Base-by-base conservation (phyloP, 2,888 invertebrate species). In the Carcina quercana region DNA sequence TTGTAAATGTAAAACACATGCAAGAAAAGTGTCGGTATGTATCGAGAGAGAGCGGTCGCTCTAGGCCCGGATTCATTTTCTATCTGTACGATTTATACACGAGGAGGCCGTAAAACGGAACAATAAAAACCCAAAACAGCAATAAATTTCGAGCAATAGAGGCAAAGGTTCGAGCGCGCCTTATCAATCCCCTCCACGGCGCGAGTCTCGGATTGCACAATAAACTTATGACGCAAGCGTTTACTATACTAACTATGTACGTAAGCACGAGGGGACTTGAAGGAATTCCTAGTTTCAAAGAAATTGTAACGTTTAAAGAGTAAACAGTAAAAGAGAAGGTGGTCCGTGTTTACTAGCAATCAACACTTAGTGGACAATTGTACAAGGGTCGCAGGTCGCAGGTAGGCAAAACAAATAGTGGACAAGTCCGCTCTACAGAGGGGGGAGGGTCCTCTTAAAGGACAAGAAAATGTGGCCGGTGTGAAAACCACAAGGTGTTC, bases 121-220 rank as follows among this genome's bases (percentile, higher is more conserved):
- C 85, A 85, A 85, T 85, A 85, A 85, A 85, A 85, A 84, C 83
- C 83, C 84, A 84, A 85, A 85, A 85, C 85, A 85, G 82, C 78
- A 76, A 85, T 85, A 85, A 84, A 85, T 85, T 85, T 80, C 69
- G 62, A 73, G 80, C 79, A 82, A 83, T 82, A 82, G 82, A 79
- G 74, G 83, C 82, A 73, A 79, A 83, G 83, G 83, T 78, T 82
- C 72, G 71, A 76, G 69, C 73, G 64, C 59, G 73, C 75, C 83
- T 85, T 85, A 85, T 85, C 85, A 85, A 83, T 83, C 80, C 73
- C 69, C 69, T 72, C 74, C 71, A 74, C 71, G 78, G n/a, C 73
- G 67, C 69, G 65, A 62, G 67, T 66, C 65, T 67, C 61, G 64
- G 73, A 70, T 71, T 66, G 65, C 63, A 68, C 72, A 72, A 76